Conservation (phyloP, 2,888 invertebrate genomes). For the Epinotia bilunana region DNA sequence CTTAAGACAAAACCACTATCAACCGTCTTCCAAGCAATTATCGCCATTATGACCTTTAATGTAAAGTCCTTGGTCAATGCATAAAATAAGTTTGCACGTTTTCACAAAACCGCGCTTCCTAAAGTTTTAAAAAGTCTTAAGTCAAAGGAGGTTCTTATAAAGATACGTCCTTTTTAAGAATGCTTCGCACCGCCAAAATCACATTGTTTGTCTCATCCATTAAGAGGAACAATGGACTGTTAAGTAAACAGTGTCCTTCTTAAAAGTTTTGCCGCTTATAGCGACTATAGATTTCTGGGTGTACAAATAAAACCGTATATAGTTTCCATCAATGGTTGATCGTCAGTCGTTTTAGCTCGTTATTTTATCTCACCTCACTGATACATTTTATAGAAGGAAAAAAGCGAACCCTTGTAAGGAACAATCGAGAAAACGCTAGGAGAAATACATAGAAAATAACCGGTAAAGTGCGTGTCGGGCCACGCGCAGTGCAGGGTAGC, state of each 20-base stretch:
- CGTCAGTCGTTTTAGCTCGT: too few species aligned
- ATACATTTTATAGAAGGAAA: too few species aligned
- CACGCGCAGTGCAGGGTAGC: too few species aligned
- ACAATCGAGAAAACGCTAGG: too few species aligned
- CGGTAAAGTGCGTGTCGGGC: too few species aligned
- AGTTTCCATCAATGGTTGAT: not conserved
- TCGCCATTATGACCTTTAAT: slow-evolving; percentile 33
- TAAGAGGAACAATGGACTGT: slow-evolving; percentile 76
- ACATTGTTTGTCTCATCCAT: slow-evolving; percentile 74
- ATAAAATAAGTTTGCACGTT: slow-evolving; percentile 46
- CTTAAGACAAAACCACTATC: slow-evolving; percentile 60
- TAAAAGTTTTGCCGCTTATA: slow-evolving; percentile 14
- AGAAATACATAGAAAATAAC: too few species aligned
- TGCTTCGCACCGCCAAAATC: slow-evolving; percentile 66
- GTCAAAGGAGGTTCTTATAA: not conserved
- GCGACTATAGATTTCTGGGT: not conserved
- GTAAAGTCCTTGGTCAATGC: slow-evolving; percentile 46
- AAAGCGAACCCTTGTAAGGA: too few species aligned
- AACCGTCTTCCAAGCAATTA: slow-evolving; percentile 44
- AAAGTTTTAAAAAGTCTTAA: not conserved
- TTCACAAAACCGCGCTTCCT: slow-evolving; percentile 64
- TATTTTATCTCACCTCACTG: too few species aligned
- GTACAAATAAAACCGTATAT: not conserved
- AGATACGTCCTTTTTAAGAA: slow-evolving; percentile 1
- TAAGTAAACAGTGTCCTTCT: slow-evolving; percentile 62